Conservation (phyloP, 2,888 invertebrate genomes). For the Eupithecia exiguata region DNA sequence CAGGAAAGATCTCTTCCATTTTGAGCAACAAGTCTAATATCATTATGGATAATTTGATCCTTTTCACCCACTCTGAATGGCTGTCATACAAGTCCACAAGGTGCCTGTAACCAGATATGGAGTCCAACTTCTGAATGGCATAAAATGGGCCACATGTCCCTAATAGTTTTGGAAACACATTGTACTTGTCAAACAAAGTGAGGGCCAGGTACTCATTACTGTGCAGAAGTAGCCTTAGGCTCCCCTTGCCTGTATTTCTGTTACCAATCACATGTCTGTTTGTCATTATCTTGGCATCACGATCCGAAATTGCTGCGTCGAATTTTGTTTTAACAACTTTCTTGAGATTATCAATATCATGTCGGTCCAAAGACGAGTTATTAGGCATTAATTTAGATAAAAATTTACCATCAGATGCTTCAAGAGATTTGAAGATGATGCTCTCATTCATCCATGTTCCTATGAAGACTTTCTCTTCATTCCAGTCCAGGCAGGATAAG, state of each 20-base stretch:
- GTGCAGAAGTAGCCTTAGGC: constrained; percentile 85
- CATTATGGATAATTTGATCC: constrained; percentile 82
- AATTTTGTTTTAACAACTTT: constrained; percentile 79
- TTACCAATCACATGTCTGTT: constrained; percentile 67
- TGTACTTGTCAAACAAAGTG: constrained; percentile 82
- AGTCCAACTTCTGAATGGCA: constrained; percentile 85
- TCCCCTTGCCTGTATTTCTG: constrained; percentile 82
- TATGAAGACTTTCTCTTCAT: constrained; percentile 85
- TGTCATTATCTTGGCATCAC: constrained; percentile 74
- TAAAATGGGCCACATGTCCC: constrained; percentile 88
- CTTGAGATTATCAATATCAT: constrained; percentile 80
- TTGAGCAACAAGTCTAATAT: constrained; percentile 85
- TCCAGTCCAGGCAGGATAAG: constrained; percentile 85
- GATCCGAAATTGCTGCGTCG: constrained; percentile 79
- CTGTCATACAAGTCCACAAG: constrained; percentile 79
- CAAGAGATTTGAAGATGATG: constrained; percentile 84
- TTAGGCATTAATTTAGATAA: constrained; percentile 69
- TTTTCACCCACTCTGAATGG: constrained; percentile 82
- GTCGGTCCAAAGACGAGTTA: constrained; percentile 79
- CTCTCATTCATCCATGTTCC: constrained; percentile 83
- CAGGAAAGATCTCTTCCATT: constrained; percentile 83
- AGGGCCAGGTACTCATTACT: constrained; percentile 87
- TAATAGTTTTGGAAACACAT: constrained; percentile 86
- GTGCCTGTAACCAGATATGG: constrained; percentile 80
- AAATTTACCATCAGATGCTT: constrained; percentile 64